Percentiles rank a stretch among this genome's conserved stretches.
phyloP scores from a whole-genome alignment of 2,113 vertebrate species.

The Oryzias curvinotus region DNA sequence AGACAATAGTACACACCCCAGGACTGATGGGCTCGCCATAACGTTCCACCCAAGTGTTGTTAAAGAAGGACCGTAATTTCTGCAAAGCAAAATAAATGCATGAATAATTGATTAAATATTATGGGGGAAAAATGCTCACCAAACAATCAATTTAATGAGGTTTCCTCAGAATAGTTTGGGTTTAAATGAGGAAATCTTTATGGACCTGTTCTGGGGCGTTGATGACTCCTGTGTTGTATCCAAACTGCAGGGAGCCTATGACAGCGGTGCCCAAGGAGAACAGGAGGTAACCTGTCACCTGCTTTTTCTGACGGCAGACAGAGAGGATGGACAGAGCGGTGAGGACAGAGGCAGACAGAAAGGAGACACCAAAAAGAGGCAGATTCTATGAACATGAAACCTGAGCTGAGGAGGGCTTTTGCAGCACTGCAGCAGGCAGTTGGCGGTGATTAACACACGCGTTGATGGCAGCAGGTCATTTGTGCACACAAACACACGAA shows the following conservation, averaged over 20 bases:
- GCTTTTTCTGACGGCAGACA: slow-evolving; percentile 50
- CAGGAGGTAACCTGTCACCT: slow-evolving; percentile 80
- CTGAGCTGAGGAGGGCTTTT: slow-evolving; percentile 20
- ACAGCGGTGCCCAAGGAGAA: slow-evolving; percentile 82
- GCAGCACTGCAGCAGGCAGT: neutral
- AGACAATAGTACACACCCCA: slow-evolving; percentile 81
- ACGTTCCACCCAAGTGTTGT: slow-evolving; percentile 78
- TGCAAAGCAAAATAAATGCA: slow-evolving; percentile 38
- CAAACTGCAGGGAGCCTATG: slow-evolving; percentile 91
- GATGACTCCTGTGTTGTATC: slow-evolving; percentile 96
- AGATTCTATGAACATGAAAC: slow-evolving; percentile 12
- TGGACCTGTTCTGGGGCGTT: slow-evolving; percentile 88
- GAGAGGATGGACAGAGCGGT: no score
- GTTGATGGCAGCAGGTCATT: neutral
- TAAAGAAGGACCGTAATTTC: slow-evolving; percentile 88
- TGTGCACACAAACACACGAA: neutral
- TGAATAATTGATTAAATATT: neutral
- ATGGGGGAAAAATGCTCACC: neutral
- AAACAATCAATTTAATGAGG: no score
- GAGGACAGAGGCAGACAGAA: neutral
- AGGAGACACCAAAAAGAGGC: neutral
- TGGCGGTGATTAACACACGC: neutral
- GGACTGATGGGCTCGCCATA: slow-evolving; percentile 41
- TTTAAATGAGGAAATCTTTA: no score
- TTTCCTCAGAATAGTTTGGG: no score